phyloP scores from a whole-genome alignment of 2,797 vertebrate species.

The Alca torda region DNA sequence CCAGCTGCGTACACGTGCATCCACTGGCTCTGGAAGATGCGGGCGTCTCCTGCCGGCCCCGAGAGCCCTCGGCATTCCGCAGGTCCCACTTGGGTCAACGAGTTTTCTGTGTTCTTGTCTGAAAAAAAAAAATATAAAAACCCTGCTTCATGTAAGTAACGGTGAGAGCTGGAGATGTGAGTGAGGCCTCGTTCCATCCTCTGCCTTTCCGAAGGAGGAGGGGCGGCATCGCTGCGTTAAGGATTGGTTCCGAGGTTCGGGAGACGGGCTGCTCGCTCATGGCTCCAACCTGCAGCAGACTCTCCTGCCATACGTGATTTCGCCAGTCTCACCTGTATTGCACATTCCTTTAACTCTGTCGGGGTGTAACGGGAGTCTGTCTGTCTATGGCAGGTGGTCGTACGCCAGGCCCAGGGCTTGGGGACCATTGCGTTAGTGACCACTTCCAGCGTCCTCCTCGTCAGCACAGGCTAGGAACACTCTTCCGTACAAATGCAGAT shows the following conservation, averaged over 20 bases:
- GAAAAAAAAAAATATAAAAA: not conserved
- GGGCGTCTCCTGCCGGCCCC: rapidly evolving
- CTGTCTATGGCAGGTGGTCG: not conserved
- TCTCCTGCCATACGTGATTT: not conserved
- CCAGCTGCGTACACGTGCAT: not conserved
- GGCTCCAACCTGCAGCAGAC: not conserved
- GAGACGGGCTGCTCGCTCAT: not conserved
- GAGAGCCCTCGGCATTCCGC: not conserved
- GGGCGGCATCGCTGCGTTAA: not conserved
- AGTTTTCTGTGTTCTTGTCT: not conserved
- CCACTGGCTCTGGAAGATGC: not conserved
- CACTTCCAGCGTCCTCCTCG: not conserved
- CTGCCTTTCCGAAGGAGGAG: not conserved
- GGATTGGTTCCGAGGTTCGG: not conserved
- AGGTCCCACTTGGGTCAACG: not conserved
- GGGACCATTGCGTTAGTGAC: not conserved
- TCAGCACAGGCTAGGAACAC: not conserved
- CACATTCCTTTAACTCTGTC: not conserved
- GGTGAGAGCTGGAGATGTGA: not conserved
- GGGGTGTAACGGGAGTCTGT: not conserved
- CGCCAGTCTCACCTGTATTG: not conserved
- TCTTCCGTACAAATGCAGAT: not conserved
- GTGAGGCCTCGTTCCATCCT: not conserved
- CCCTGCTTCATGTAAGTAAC: not conserved
- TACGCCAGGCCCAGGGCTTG: not conserved